Conservation (phyloP, 1,140 invertebrate species). For the Drosophila jambulina region DNA sequence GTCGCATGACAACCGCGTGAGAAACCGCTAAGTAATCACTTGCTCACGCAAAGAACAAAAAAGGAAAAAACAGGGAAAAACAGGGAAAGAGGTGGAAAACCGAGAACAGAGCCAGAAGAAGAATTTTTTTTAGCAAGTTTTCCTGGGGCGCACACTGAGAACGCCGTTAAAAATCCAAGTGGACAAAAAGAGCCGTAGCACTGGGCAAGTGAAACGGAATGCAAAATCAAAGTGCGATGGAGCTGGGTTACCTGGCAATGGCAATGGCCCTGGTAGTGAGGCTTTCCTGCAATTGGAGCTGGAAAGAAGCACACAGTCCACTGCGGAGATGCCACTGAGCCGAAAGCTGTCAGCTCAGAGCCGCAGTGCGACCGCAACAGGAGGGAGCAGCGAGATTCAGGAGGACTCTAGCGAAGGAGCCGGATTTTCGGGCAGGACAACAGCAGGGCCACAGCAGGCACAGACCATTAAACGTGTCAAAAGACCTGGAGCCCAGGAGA, state of each 20-base stretch:
- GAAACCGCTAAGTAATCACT: constrained; percentile 65
- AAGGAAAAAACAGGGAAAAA: no score
- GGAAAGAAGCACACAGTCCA: constrained; percentile 7
- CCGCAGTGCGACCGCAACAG: constrained; percentile 71
- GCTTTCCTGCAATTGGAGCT: constrained; percentile 10
- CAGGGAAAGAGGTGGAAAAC: neutral
- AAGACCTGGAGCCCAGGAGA: constrained; percentile 55
- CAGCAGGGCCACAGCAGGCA: constrained; percentile 23
- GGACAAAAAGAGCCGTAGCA: constrained; percentile 25
- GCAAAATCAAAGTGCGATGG: constrained; percentile 77
- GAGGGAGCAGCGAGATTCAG: neutral
- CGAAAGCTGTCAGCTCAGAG: constrained; percentile 34
- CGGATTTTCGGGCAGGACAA: constrained; percentile 11
- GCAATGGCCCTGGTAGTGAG: constrained; percentile 10
- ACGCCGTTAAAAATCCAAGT: constrained; percentile 67
- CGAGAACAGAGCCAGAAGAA: neutral
- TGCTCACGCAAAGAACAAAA: constrained; percentile 27
- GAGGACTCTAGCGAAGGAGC: neutral
- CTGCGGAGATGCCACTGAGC: constrained; percentile 38
- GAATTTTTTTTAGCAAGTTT: constrained; percentile 15
- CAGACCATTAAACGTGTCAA: constrained; percentile 80
- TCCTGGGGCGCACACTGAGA: constrained; percentile 35
- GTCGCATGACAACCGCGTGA: constrained; percentile 28
- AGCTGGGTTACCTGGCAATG: constrained; percentile 25
- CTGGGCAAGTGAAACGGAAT: constrained; percentile 64